Evolutionary conservation across 2,888 invertebrate species (phyloP).

Genomic region (Sarcophaga carnaria): DNA sequence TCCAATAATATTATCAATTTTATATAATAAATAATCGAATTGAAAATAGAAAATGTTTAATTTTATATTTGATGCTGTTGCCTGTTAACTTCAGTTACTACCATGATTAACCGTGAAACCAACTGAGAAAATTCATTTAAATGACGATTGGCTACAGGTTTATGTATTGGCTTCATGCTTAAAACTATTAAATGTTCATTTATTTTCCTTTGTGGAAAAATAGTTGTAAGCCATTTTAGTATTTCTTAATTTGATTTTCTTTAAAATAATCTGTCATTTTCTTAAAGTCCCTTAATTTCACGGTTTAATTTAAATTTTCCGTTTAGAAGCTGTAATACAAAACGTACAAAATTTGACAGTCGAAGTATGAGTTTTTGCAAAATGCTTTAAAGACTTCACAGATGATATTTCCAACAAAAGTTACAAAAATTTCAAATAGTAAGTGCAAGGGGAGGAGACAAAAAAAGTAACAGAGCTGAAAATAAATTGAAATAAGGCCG

Average conservation of each 20-base stretch:
- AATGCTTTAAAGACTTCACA: slow-evolving; percentile 36
- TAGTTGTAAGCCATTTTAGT: not conserved
- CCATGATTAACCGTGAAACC: too few species aligned
- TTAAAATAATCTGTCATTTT: slow-evolving; percentile 4
- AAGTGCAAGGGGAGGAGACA: not conserved
- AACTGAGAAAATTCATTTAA: too few species aligned
- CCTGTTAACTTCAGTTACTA: too few species aligned
- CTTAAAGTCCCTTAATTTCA: slow-evolving; percentile 5
- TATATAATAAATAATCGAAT: not conserved
- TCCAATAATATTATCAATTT: too few species aligned
- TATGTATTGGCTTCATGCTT: not conserved
- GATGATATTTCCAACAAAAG: slow-evolving; percentile 39
- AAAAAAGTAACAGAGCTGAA: slow-evolving; percentile 26
- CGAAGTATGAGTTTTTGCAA: slow-evolving; percentile 20
- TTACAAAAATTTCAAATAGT: slow-evolving; percentile 27
- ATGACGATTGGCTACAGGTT: too few species aligned
- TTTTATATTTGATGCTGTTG: not conserved
- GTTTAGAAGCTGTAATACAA: slow-evolving; percentile 23
- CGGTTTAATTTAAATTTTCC: slow-evolving; percentile 27
- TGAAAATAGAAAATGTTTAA: not conserved
- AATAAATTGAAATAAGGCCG: slow-evolving; percentile 52
- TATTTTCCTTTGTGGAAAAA: not conserved
- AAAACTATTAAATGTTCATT: slow-evolving; percentile 3
- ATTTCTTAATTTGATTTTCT: slow-evolving; percentile 5
- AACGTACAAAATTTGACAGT: slow-evolving; percentile 1